phyloP scores from a whole-genome alignment of 2,113 vertebrate species.

The Rhea americana region DNA sequence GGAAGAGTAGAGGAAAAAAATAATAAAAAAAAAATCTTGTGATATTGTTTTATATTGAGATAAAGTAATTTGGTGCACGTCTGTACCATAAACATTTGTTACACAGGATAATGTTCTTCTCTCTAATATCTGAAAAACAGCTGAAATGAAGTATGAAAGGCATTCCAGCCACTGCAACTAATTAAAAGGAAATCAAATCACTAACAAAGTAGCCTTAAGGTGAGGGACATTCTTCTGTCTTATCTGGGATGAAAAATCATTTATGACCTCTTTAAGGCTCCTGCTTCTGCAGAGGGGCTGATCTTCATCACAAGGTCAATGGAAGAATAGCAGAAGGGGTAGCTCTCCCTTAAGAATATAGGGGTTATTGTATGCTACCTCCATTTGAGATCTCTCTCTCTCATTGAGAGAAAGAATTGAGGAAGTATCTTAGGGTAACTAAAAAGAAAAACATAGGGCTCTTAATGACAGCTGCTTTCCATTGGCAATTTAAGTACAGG shows the following conservation, averaged over 20 bases:
- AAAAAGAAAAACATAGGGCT: background rate
- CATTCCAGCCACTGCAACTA: background rate
- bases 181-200: background rate
- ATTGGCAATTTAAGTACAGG: background rate
- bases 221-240: background rate
- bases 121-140: background rate
- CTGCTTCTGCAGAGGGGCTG: background rate
- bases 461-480: background rate
- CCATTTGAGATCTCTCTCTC: background rate
- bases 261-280: background rate
- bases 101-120: background rate
- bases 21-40: accelerated
- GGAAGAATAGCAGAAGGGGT: background rate
- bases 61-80: background rate
- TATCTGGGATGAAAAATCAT: background rate
- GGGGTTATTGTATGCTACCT: accelerated
- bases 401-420: background rate
- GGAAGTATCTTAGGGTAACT: background rate
- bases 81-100: background rate
- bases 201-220: background rate
- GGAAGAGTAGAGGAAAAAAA: background rate
- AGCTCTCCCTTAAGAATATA: background rate
- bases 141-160: background rate
- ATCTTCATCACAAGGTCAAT: background rate
- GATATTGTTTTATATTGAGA: background rate